Conservation (phyloP, 2,797 vertebrate genomes). For the Tolypeutes matacus region DNA sequence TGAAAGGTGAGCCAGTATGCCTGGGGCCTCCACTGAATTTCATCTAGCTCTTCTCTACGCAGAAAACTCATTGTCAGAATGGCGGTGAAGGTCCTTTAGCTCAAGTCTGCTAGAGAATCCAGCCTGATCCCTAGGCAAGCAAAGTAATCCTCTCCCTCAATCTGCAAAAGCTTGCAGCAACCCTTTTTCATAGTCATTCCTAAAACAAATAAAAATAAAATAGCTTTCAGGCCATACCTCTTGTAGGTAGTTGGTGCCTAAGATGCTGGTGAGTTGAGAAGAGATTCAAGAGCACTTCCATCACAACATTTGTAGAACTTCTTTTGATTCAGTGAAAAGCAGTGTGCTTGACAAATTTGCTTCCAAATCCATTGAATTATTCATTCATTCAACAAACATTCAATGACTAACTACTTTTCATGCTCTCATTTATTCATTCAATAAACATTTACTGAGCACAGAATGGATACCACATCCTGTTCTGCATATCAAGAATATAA, state of each 20-base stretch:
- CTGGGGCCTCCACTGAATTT: not conserved
- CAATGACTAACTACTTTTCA: slow-evolving; percentile 55
- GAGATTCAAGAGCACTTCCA: not conserved
- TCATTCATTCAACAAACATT: slow-evolving; percentile 68
- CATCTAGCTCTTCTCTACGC: not conserved
- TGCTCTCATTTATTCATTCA: slow-evolving; percentile 77
- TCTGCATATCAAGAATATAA: slow-evolving; percentile 13
- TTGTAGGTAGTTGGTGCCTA: not conserved
- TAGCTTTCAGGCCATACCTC: not conserved
- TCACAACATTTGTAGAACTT: not conserved
- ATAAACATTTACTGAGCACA: slow-evolving; percentile 71
- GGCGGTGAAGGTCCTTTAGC: not conserved
- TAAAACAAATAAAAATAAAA: slow-evolving; percentile 41
- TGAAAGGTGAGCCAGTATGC: not conserved
- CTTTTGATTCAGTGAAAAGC: slow-evolving; percentile 51
- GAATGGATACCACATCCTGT: not conserved
- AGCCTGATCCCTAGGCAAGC: not conserved
- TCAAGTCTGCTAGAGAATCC: not conserved
- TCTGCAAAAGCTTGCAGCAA: not conserved
- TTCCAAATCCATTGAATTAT: slow-evolving; percentile 68
- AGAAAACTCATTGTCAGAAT: not conserved
- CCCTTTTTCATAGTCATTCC: not conserved
- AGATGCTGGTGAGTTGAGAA: not conserved
- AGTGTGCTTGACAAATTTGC: slow-evolving; percentile 1
- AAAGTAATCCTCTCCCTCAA: not conserved